Evolutionary conservation across 2,113 vertebrate genomes (phyloP).

Genomic region (Albula glossodonta): DNA sequence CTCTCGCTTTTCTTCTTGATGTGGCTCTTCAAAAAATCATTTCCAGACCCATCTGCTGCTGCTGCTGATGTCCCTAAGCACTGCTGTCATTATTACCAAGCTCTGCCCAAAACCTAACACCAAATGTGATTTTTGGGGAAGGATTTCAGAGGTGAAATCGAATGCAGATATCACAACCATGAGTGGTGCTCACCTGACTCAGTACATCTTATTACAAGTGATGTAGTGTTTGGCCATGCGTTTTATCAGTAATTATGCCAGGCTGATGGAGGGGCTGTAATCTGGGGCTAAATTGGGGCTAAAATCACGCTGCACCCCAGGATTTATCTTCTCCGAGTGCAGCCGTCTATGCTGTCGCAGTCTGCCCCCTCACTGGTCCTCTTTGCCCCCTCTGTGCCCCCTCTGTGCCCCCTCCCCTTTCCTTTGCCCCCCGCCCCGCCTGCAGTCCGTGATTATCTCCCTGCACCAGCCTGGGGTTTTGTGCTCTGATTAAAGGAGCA

Average conservation of each 20-base stretch:
- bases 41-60: not conserved
- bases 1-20: too few species aligned
- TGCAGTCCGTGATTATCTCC: not conserved
- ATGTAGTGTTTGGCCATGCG: not conserved
- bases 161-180: not conserved
- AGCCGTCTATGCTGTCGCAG: not conserved
- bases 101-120: not conserved
- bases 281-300: not conserved
- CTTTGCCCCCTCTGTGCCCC: too few species aligned
- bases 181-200: not conserved
- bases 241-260: not conserved
- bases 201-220: not conserved
- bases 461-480: not conserved
- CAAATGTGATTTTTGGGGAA: not conserved
- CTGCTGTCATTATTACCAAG: too few species aligned
- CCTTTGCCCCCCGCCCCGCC: not conserved
- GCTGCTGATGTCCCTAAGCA: not conserved
- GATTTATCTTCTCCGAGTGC: not conserved
- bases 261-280: not conserved
- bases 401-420: not conserved
- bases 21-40: too few species aligned
- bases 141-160: not conserved
- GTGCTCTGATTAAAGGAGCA: constrained; percentile 1
- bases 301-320: not conserved
- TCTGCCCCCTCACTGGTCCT: constrained; percentile 1